phyloP scores from a whole-genome alignment of 2,888 invertebrate species.

The Gerosis bhagava region DNA sequence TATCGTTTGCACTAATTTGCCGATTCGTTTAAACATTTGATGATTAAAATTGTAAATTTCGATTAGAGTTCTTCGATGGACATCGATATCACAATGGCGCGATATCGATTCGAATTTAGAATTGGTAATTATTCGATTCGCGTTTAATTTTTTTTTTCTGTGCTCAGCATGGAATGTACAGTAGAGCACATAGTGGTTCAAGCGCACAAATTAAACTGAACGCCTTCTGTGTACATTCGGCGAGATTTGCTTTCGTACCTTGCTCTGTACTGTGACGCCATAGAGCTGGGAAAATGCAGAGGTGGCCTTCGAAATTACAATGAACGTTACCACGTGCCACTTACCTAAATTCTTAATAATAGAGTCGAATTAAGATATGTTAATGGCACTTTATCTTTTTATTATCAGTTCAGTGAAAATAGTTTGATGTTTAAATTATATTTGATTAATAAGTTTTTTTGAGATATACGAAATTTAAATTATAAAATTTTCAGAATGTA shows the following conservation, averaged over 20 bases:
- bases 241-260: constrained; percentile 73
- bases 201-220: constrained; percentile 72
- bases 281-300: constrained; percentile 63
- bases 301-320: constrained; percentile 39
- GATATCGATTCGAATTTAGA: constrained; percentile 13
- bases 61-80: background rate
- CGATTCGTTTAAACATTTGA: no score
- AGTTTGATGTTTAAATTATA: no score
- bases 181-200: constrained; percentile 64
- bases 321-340: constrained; percentile 18
- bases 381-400: background rate
- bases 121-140: constrained; percentile 4
- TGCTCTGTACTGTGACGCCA: constrained; percentile 39
- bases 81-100: constrained; percentile 3
- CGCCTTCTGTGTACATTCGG: constrained; percentile 60
- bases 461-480: no score
- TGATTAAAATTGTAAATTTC: background rate
- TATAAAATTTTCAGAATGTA: no score
- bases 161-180: constrained; percentile 33
- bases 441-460: no score
- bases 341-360: constrained; percentile 16
- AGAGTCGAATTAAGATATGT: constrained; percentile 6
- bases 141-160: constrained; percentile 1
- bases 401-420: no score
- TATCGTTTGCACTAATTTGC: no score